Conservation (phyloP, 2,797 vertebrate genomes). For the Rhinophrynus dorsalis region DNA sequence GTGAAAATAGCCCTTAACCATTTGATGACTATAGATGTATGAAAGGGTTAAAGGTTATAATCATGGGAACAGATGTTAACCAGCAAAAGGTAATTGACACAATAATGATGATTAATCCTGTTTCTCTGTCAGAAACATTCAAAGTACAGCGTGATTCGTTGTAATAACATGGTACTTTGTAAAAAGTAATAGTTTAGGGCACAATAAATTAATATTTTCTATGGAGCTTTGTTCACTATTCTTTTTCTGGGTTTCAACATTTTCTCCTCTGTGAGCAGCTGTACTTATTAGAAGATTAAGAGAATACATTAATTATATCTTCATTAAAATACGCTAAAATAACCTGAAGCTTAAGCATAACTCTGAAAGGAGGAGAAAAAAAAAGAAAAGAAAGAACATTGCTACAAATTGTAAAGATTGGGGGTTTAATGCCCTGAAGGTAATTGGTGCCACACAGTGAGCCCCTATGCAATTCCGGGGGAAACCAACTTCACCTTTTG, state of each 20-base stretch:
- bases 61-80: too few relatives aligned
- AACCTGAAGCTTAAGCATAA: constrained; percentile 34
- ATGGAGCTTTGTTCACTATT: constrained; percentile 35
- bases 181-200: constrained; percentile 15
- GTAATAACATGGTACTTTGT: constrained; percentile 9
- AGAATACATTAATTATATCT: constrained; percentile 44
- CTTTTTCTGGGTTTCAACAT: constrained; percentile 15
- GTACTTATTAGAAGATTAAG: constrained; percentile 42
- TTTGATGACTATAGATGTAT: too few relatives aligned
- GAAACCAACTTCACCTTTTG: too few relatives aligned
- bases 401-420: neutral
- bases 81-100: constrained; percentile 1
- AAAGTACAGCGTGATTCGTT: neutral
- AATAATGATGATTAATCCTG: neutral
- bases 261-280: constrained; percentile 33
- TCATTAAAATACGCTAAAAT: constrained; percentile 35
- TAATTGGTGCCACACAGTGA: too few relatives aligned
- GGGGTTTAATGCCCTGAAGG: constrained; percentile 14
- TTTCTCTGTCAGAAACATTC: too few relatives aligned
- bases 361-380: neutral
- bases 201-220: constrained; percentile 36
- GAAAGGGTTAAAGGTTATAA: too few relatives aligned
- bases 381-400: neutral
- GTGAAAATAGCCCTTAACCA: too few relatives aligned
- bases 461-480: too few relatives aligned